Conservation (phyloP, 1,140 invertebrate genomes). For the Drosophila aff. region DNA sequence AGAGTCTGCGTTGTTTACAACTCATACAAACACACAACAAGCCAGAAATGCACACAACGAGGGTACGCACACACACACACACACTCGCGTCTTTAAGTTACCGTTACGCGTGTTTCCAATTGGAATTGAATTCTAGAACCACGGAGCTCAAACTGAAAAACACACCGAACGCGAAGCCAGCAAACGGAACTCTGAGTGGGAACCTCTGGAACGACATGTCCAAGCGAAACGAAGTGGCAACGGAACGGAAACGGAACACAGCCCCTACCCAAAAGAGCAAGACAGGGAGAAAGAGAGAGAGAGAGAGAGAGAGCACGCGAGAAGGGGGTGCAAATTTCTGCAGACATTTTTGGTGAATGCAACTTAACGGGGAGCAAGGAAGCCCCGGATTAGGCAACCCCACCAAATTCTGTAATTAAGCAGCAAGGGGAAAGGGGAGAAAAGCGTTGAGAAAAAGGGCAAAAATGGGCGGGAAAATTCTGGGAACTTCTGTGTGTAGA, state of each 20-base stretch:
- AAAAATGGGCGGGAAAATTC: constrained; percentile 4
- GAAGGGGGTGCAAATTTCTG: constrained; percentile 7
- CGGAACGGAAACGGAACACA: constrained; percentile 51
- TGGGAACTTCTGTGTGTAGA: not conserved
- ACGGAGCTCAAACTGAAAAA: constrained; percentile 33
- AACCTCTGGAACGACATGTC: constrained; percentile 33
- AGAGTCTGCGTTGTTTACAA: constrained; percentile 71
- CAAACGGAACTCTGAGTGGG: constrained; percentile 75
- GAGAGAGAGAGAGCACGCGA: not conserved
- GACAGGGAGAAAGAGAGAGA: constrained; percentile 7
- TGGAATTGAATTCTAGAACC: constrained; percentile 34
- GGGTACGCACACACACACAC: constrained; percentile 2
- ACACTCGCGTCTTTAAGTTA: constrained; percentile 12
- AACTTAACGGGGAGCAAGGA: constrained; percentile 16
- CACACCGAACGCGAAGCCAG: constrained; percentile 73
- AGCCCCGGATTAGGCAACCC: constrained; percentile 35
- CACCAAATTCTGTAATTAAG: constrained; percentile 66
- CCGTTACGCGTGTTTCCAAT: constrained; percentile 56
- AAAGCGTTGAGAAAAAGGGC: constrained; percentile 11
- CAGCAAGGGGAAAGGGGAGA: constrained; percentile 12
- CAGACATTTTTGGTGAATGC: constrained; percentile 40
- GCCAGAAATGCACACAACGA: constrained; percentile 17
- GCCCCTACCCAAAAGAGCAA: constrained; percentile 18
- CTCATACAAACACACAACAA: constrained; percentile 19
- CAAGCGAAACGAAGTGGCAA: constrained; percentile 47